phyloP scores from a whole-genome alignment of 2,797 vertebrate genomes.

The Rhabdophis nuchalis region DNA sequence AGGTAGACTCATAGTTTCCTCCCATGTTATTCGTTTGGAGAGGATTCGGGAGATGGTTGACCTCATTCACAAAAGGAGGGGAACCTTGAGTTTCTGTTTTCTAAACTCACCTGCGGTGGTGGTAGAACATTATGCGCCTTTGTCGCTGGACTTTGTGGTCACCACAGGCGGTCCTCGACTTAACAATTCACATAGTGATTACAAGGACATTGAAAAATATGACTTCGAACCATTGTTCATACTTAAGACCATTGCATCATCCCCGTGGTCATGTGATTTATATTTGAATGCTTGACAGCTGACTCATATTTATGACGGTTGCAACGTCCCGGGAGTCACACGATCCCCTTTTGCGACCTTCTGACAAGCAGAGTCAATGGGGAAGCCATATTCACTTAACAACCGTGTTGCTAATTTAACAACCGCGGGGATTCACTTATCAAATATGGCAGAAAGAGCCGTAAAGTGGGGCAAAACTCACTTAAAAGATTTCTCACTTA shows the following conservation, averaged over 20 bases:
- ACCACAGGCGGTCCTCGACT: not conserved
- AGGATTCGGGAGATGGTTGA: not conserved
- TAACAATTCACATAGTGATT: not conserved
- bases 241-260: not conserved
- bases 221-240: not conserved
- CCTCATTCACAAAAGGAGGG: not conserved
- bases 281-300: not conserved
- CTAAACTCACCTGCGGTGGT: not conserved
- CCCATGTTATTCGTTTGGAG: not conserved
- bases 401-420: not conserved
- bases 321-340: too few relatives aligned
- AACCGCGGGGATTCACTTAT: not conserved
- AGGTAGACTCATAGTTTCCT: conserved; percentile 68
- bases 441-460: not conserved
- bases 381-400: not conserved
- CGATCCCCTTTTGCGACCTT: not conserved
- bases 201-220: not conserved
- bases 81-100: not conserved
- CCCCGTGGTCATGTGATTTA: not conserved
- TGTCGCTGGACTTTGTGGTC: not conserved
- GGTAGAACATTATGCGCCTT: not conserved
- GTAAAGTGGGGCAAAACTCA: not conserved
- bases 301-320: not conserved
- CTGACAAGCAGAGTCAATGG: not conserved
- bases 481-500: not conserved